Conservation (phyloP, 2,888 invertebrate genomes). For the Eupithecia subfuscata region DNA sequence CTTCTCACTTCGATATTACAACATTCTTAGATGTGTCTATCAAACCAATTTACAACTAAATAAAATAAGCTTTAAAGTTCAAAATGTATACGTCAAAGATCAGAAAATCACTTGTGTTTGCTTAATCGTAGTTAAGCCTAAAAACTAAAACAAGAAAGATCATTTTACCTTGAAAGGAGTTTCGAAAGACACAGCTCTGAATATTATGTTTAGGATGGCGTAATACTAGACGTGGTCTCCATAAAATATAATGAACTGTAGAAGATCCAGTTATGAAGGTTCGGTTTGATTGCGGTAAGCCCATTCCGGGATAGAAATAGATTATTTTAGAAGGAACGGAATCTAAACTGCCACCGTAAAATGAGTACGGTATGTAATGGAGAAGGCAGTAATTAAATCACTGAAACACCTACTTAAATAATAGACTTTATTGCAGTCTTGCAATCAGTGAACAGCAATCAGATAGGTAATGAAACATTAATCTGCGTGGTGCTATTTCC, state of each 20-base stretch:
- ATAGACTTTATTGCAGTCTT: neutral
- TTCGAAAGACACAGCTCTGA: constrained; percentile 8
- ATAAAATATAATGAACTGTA: constrained; percentile 54
- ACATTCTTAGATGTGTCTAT: neutral
- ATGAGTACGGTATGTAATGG: constrained; percentile 8
- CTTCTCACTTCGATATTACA: constrained; percentile 1
- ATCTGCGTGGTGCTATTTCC: neutral
- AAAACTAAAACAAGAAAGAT: neutral
- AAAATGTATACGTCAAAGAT: neutral
- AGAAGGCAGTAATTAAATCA: constrained; percentile 14
- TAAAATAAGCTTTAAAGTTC: neutral
- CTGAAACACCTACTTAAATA: constrained; percentile 4
- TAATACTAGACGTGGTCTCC: constrained; percentile 46
- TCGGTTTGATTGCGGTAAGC: constrained; percentile 30
- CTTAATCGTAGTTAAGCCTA: neutral
- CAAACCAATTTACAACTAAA: neutral
- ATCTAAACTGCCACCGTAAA: constrained; percentile 11
- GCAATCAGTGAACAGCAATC: neutral
- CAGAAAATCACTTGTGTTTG: neutral
- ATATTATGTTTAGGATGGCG: constrained; percentile 36
- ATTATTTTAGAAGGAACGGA: constrained; percentile 20
- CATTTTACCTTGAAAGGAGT: constrained; percentile 4
- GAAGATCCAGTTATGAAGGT: constrained; percentile 47
- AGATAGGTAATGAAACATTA: neutral
- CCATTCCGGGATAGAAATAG: constrained; percentile 26